Base-by-base conservation (phyloP, 2,888 invertebrate species). In the Augochlorella aurata region DNA sequence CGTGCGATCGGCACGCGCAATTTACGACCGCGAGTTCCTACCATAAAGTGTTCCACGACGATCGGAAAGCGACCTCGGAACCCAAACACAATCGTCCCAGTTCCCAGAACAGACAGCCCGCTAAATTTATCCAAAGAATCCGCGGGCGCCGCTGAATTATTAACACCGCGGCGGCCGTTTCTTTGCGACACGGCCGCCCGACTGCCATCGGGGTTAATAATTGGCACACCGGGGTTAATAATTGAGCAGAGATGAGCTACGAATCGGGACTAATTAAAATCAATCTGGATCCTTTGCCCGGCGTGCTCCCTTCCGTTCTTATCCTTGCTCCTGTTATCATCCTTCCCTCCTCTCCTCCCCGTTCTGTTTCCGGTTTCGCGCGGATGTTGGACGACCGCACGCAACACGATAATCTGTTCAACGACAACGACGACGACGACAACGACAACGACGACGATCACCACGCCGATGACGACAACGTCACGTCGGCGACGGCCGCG, bases 351-450 rank as follows among this genome's bases (percentile, higher is more conserved):
- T 68, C 81, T 81, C 52, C 47, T 49, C 82, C 21, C 12, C 66
- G 24, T 67, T 89, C 84, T 91, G 90, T 91, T 91, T 91, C 90
- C 91, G 91, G 90, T 86, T 79, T 77, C 79, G 71, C 84, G 86
- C 90, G 91, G 90, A 91, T 89, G 89, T 88, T 89, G 90, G 85
- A 88, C 86, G 83, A 87, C 89, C 89, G 82, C 86, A 83, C 72
- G 77, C 75, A 61, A 71, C 69, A 74, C 66, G 76, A 69, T 82
- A 82, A 77, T 81, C 78, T 77, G 54, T 66, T 76, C 77, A n/a
- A 83, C 80, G 76, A 83, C 63, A 75, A 74, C 65, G 76, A 73
- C 81, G 67, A 58, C 77, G 70, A 80, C 79, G 74, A 70, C 75
- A 58, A 70, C 77, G n/a, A 78, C 76, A 77, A 77, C 79, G 38